Evolutionary conservation across 2,797 vertebrate genomes (phyloP), one percentile per base, ranked within the genome.

Genomic region (Eulemur coronatus): DNA sequence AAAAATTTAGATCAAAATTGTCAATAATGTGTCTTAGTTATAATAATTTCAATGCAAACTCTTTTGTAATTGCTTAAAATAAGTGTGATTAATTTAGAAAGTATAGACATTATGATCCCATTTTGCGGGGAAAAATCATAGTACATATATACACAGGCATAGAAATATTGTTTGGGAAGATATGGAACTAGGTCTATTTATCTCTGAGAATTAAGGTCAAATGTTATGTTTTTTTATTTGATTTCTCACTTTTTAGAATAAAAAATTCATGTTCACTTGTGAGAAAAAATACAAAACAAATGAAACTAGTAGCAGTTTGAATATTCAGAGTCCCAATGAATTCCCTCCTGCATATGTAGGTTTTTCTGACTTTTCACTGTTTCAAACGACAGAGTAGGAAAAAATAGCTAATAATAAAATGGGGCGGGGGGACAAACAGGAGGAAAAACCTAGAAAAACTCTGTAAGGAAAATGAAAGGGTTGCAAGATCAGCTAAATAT

Each of bases 71-170:
- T 57, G 30, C 28, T 65, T 48, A 38, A 73, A 69, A 30, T 35
- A 22, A 12, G 9, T 65, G 61, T 38, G 24, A 67, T 33, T 52
- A 26, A 65, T 43, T 43, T 92, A 41, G 70, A 24, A 84, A 84
- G 46, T 4, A 33, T 1, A 1, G 4, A 18, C 15, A 41, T 43
- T 9, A 43, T 12, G 82, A 33, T 6, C 4, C 11, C 13, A 18
- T 14, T 59, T 61, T 35, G 28, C 6, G 35, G 38, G 10, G 30
- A 72, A 52, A 57, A 30, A 2, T 17, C 12, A 4, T 0, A 43
- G 63, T 12, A 17, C 15, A 5, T 4, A 9, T 1, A 17, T 11
- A 12, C 8, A 30, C 1, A 13, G 33, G 2, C 15, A 12, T 0
- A 72, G 57, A 61, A 67, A 24, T 9, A 1, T 3, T 22, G 7